Percentiles rank a stretch among this genome's conserved stretches.
phyloP scores from a whole-genome alignment of 2,797 vertebrate species.

The Pseudopleuronectes americanus region DNA sequence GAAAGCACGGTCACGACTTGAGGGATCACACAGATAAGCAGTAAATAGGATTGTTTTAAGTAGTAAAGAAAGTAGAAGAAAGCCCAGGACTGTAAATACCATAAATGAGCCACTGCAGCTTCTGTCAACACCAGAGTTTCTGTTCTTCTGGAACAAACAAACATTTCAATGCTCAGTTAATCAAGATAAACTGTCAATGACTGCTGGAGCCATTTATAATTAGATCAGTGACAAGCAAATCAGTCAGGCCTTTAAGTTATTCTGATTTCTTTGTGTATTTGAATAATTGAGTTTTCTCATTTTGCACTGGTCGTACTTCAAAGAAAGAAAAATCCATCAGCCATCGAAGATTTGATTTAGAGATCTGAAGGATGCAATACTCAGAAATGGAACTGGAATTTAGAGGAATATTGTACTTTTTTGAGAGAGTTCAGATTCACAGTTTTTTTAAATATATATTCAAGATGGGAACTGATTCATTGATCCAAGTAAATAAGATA shows the following conservation, averaged over 20 bases:
- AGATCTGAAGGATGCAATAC: neutral
- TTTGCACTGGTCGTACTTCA: conserved; percentile 7
- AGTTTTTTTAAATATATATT: too few species aligned
- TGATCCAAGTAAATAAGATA: too few species aligned
- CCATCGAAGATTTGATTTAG: neutral
- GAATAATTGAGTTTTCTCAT: conserved; percentile 40
- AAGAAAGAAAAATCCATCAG: too few species aligned
- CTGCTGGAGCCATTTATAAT: conserved; percentile 31
- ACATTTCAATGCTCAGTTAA: too few species aligned
- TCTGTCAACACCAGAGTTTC: neutral
- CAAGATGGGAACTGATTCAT: too few species aligned
- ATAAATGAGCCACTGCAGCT: conserved; percentile 9
- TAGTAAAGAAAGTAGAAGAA: neutral
- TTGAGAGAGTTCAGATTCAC: too few species aligned
- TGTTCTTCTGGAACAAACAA: too few species aligned
- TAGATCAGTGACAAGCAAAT: conserved; percentile 34
- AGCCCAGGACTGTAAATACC: neutral
- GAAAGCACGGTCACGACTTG: neutral
- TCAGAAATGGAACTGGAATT: too few species aligned
- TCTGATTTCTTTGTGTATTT: conserved; percentile 26
- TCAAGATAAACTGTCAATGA: too few species aligned
- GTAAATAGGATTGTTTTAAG: conserved; percentile 20
- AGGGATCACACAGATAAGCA: conserved; percentile 16
- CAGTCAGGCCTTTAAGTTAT: conserved; percentile 53
- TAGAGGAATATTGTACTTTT: too few species aligned